Percentiles rank a stretch among this genome's conserved stretches.
Evolutionary conservation across 2,888 invertebrate genomes (phyloP).

Genomic region (Coelopa pilipes): DNA sequence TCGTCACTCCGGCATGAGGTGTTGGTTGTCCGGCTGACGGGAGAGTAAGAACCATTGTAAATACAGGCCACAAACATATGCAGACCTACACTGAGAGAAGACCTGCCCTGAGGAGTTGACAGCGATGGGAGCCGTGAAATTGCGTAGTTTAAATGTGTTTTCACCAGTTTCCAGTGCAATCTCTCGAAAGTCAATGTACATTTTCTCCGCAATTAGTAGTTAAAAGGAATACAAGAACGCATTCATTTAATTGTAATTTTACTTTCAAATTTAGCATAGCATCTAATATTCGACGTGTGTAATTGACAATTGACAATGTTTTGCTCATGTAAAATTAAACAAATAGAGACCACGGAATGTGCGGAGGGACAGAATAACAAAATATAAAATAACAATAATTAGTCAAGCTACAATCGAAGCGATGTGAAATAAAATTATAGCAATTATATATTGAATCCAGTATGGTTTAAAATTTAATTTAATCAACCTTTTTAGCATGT

Average conservation of each 20-base stretch:
- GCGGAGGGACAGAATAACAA: not conserved
- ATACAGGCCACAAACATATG: constrained; percentile 18
- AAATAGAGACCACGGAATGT: constrained; percentile 7
- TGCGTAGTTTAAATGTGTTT: constrained; percentile 17
- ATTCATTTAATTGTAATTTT: not conserved
- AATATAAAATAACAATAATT: not conserved
- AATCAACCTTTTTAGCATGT: constrained; percentile 15
- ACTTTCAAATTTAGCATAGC: not conserved
- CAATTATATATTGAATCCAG: not conserved
- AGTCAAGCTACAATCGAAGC: too few relatives aligned
- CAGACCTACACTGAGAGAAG: not conserved
- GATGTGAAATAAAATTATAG: not conserved
- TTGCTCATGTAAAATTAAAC: constrained; percentile 10
- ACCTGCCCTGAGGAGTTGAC: not conserved
- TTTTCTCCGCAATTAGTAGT: constrained; percentile 3
- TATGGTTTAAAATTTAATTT: too few relatives aligned
- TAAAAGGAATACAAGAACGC: not conserved
- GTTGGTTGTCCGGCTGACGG: too few relatives aligned
- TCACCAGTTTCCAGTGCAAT: not conserved
- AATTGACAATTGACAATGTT: constrained; percentile 15
- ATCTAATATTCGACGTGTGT: constrained; percentile 1
- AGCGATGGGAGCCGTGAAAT: not conserved
- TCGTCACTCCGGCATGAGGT: not conserved
- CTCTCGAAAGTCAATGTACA: constrained; percentile 11
- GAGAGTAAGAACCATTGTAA: constrained; percentile 12